These are phyloP conservation scores for Tiphia femorata DNA, from an alignment of 2,888 invertebrate genomes.

Conservation along the genomic window DNA sequence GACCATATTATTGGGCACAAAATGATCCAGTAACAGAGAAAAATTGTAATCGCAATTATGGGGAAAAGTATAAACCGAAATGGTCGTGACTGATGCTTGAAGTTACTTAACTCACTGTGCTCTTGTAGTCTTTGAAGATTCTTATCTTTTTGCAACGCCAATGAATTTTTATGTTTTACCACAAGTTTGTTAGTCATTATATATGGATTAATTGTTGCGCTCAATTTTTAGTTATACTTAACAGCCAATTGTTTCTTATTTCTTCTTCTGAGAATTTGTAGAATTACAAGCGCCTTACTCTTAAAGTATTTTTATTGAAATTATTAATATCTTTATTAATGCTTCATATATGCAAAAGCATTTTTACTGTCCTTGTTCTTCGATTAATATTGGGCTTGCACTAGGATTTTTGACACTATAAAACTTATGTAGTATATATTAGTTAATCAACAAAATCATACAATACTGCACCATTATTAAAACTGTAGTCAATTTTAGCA, in stretches of 20 bases:
- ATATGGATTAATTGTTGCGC: not conserved
- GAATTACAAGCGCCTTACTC: too few relatives aligned
- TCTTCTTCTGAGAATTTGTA: too few relatives aligned
- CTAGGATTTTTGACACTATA: too few relatives aligned
- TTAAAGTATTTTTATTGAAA: too few relatives aligned
- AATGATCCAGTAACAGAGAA: slow-evolving; percentile 65
- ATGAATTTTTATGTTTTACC: slow-evolving; percentile 23
- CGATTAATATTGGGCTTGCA: too few relatives aligned
- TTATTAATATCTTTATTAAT: too few relatives aligned
- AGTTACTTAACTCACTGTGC: slow-evolving; percentile 3
- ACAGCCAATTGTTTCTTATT: not conserved
- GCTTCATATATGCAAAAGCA: too few relatives aligned
- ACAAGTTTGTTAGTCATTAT: slow-evolving; percentile 28
- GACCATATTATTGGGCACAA: slow-evolving; percentile 59
- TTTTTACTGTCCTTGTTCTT: too few relatives aligned
- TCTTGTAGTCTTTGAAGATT: not conserved
- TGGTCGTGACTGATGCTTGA: not conserved
- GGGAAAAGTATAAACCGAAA: slow-evolving; percentile 21
- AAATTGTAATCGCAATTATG: slow-evolving; percentile 27
- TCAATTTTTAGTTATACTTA: not conserved
- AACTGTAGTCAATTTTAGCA: too few relatives aligned
- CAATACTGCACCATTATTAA: too few relatives aligned
- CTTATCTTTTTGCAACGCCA: slow-evolving; percentile 17
- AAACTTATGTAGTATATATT: too few relatives aligned
- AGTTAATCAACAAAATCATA: too few relatives aligned